These are phyloP conservation scores for Pipistrellus pipistrellus DNA, from an alignment of 2,797 vertebrate genomes.

Conservation along the genomic window DNA sequence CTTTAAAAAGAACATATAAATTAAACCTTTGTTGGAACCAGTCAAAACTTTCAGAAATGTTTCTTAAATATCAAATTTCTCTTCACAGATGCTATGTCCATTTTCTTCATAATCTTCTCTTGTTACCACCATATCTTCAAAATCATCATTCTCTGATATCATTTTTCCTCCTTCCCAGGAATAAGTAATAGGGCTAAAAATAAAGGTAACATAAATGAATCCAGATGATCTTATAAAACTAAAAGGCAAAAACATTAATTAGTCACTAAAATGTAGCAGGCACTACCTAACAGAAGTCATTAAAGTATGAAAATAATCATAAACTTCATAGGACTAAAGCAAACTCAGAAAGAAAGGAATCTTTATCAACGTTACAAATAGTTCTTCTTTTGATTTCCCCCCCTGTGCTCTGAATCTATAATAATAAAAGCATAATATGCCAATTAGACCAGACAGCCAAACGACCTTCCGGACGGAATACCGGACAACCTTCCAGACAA, in stretches of 20 bases:
- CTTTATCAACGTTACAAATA: background rate
- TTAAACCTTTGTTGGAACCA: conserved; percentile 48
- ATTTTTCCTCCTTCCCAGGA: conserved; percentile 98
- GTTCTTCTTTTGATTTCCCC: background rate
- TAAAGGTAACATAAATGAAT: conserved; percentile 66
- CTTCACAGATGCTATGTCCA: conserved; percentile 97
- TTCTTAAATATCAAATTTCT: conserved; percentile 97
- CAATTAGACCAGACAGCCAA: no score
- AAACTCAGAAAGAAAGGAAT: conserved; percentile 22
- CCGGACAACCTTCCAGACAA: no score
- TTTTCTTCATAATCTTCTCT: conserved; percentile 99
- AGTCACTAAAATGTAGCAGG: background rate
- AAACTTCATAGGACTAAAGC: background rate
- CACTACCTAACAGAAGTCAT: background rate
- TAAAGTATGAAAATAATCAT: background rate
- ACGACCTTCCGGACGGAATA: no score
- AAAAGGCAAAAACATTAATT: background rate
- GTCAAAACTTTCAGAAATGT: conserved; percentile 65
- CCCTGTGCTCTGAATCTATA: background rate
- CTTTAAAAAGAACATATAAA: conserved; percentile 63
- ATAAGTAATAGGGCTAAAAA: conserved; percentile 94
- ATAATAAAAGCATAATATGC: no score
- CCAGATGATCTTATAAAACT: conserved; percentile 43
- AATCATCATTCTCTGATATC: conserved; percentile 96
- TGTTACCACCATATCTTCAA: conserved; percentile 97